Evolutionary conservation across 2,888 invertebrate genomes (phyloP).

Genomic region (Dermolepida albohirtum): DNA sequence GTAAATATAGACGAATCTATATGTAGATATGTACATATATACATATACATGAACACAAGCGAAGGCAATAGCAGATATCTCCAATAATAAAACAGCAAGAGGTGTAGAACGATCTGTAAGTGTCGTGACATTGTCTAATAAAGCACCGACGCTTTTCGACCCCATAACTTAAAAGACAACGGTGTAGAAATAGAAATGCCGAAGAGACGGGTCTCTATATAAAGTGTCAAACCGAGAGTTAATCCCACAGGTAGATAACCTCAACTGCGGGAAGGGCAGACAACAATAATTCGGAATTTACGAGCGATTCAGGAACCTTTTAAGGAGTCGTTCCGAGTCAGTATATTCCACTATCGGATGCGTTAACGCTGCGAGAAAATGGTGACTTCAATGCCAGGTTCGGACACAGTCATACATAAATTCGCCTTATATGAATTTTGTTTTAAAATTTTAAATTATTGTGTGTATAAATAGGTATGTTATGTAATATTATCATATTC

Average conservation of each 20-base stretch:
- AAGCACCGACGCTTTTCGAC: constrained; percentile 4
- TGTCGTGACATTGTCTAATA: constrained; percentile 8
- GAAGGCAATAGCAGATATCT: no score
- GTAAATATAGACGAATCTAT: no score
- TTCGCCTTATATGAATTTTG: no score
- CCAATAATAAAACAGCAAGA: no score
- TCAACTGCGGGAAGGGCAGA: constrained; percentile 18
- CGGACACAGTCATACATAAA: background rate
- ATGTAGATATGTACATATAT: no score
- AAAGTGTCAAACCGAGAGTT: constrained; percentile 20
- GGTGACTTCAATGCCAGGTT: constrained; percentile 18
- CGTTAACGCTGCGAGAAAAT: background rate
- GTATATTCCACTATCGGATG: background rate
- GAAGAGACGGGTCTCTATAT: background rate
- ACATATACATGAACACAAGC: no score
- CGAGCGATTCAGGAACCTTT: constrained; percentile 26
- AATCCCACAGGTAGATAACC: constrained; percentile 39
- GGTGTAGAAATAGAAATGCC: no score
- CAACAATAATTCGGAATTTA: constrained; percentile 34
- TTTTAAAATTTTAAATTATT: no score
- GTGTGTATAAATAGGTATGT: no score
- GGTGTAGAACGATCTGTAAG: no score
- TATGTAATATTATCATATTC: no score
- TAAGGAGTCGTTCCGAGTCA: constrained; percentile 6
- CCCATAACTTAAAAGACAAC: constrained; percentile 6